These are phyloP conservation scores for Ptilonorhynchus violaceus DNA, from an alignment of 2,113 vertebrate genomes.

Conservation along the genomic window DNA sequence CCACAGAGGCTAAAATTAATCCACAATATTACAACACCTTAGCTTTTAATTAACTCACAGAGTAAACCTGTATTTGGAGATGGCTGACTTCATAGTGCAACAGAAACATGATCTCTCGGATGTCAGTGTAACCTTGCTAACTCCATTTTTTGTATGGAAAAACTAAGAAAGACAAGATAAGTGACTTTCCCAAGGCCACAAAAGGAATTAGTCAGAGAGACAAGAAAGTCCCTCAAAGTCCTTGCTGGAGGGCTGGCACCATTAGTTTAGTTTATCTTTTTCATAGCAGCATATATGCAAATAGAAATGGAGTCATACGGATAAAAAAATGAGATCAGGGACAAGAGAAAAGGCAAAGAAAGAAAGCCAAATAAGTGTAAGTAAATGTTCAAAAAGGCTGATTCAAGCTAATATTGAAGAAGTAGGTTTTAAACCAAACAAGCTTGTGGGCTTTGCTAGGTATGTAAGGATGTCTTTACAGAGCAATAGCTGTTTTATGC, in stretches of 20 bases:
- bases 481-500: background rate
- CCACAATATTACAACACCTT: background rate
- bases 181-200: constrained; percentile 57
- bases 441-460: background rate
- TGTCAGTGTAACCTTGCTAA: background rate
- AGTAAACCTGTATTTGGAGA: background rate
- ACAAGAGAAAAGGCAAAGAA: background rate
- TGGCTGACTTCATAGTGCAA: background rate
- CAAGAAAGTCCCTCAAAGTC: constrained; percentile 34
- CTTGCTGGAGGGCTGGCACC: constrained; percentile 22
- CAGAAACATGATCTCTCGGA: background rate
- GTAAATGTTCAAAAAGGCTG: background rate
- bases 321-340: background rate
- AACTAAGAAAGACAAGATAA: constrained; percentile 33
- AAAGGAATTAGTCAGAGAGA: constrained; percentile 34
- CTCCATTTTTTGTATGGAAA: constrained; percentile 1
- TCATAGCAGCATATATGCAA: constrained; percentile 33
- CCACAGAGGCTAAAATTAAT: background rate
- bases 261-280: constrained; percentile 43
- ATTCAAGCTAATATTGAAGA: background rate
- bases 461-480: background rate
- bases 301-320: background rate
- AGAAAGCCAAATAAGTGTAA: background rate
- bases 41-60: background rate
- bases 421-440: background rate